Evolutionary conservation across 1,140 invertebrate genomes (phyloP).

Genomic region (Tetramorium simillimum): DNA sequence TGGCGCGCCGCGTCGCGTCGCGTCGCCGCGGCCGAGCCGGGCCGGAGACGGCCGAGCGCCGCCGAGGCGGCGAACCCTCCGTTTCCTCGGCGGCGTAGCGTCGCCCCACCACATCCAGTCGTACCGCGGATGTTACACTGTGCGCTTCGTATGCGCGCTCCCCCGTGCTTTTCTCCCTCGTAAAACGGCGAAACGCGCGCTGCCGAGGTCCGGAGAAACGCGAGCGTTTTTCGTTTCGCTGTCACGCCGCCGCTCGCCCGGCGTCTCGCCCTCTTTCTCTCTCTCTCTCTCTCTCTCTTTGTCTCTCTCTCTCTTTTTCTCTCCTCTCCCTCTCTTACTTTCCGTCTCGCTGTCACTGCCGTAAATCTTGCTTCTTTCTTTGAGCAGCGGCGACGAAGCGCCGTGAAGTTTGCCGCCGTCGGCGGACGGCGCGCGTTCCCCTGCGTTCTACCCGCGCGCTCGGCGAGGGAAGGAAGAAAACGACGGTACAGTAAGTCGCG

Average conservation of each 20-base stretch:
- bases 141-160: constrained; percentile 70
- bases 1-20: constrained; percentile 22
- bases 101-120: constrained; percentile 80
- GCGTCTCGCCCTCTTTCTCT: background rate
- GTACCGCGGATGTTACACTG: constrained; percentile 78
- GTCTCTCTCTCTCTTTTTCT: background rate
- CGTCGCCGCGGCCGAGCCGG: background rate
- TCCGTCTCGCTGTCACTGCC: background rate
- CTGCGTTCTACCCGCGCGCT: constrained; percentile 28
- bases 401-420: constrained; percentile 27
- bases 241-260: background rate
- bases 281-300: background rate
- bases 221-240: background rate
- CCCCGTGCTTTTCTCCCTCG: constrained; percentile 48
- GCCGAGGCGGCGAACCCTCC: constrained; percentile 78
- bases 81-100: constrained; percentile 71
- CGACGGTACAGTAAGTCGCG: constrained; percentile 26
- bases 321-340: background rate
- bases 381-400: background rate
- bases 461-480: constrained; percentile 9
- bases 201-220: constrained; percentile 17
- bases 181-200: constrained; percentile 27
- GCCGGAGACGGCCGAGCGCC: constrained; percentile 69
- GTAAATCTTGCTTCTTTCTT: background rate
- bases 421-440: constrained; percentile 12